Conservation (phyloP, 2,888 invertebrate genomes). For the Fissipunctia ypsillon region DNA sequence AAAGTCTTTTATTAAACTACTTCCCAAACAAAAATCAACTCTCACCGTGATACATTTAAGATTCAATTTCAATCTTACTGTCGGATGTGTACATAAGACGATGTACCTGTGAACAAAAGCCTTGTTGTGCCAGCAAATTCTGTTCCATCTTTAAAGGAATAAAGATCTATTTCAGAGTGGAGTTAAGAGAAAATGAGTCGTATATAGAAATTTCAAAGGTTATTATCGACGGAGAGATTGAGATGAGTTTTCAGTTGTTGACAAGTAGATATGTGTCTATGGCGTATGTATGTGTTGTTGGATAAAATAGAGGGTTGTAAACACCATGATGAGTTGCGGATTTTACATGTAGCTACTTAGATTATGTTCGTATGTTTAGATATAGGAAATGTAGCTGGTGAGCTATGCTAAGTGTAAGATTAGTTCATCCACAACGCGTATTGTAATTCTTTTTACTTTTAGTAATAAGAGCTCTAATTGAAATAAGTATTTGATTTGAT, state of each 20-base stretch:
- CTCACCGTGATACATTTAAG: background rate
- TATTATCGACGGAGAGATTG: conserved; percentile 72
- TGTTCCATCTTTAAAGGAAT: conserved; percentile 88
- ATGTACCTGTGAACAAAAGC: conserved; percentile 58
- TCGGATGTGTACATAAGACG: conserved; percentile 51
- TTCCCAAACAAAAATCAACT: conserved; percentile 59
- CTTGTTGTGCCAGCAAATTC: conserved; percentile 89
- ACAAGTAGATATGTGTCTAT: conserved; percentile 69
- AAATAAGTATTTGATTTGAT: background rate
- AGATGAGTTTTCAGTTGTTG: conserved; percentile 80
- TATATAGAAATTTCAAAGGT: conserved; percentile 81
- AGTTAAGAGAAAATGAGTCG: conserved; percentile 86
- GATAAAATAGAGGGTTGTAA: conserved; percentile 75
- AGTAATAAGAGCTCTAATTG: background rate
- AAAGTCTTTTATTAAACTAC: conserved; percentile 74
- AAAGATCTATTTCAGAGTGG: conserved; percentile 88
- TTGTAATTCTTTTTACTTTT: background rate
- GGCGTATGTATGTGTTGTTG: conserved; percentile 60
- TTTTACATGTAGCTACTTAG: conserved; percentile 42
- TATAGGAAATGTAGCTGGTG: background rate
- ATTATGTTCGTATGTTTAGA: conserved; percentile 18
- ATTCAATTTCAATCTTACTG: conserved; percentile 31
- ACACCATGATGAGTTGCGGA: conserved; percentile 75
- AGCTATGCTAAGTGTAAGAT: background rate
- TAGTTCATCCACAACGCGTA: background rate